These are phyloP conservation scores for Pimephales promelas DNA, from an alignment of 2,113 vertebrate genomes.

Conservation along the genomic window DNA sequence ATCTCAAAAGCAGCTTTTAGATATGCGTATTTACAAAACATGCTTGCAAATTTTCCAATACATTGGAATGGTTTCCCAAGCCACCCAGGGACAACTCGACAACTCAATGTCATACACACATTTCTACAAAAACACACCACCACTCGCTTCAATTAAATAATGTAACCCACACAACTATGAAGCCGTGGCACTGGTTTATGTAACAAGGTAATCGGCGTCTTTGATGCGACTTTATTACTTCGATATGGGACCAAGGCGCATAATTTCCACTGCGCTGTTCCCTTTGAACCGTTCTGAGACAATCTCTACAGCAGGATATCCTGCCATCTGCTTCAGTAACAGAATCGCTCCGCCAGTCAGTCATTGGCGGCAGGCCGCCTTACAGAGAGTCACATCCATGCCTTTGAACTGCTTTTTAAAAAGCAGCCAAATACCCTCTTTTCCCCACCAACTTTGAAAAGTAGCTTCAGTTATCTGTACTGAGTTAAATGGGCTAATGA, in stretches of 20 bases:
- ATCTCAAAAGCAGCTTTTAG: conserved; percentile 18
- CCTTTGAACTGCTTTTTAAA: conserved; percentile 56
- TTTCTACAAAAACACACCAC: conserved; percentile 4
- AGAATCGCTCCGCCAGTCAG: conserved; percentile 64
- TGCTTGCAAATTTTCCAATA: neutral
- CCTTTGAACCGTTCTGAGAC: conserved; percentile 61
- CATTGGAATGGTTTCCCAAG: neutral
- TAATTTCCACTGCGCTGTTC: conserved; percentile 51
- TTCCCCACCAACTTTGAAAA: conserved; percentile 60
- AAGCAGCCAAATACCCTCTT: conserved; percentile 60
- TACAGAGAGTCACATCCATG: conserved; percentile 75
- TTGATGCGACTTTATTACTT: conserved; percentile 54
- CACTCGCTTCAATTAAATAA: conserved; percentile 16
- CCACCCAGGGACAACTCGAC: neutral
- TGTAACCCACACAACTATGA: conserved; percentile 28
- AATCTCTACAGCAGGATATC: conserved; percentile 66
- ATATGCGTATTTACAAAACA: conserved; percentile 30
- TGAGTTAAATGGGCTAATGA: conserved; percentile 64
- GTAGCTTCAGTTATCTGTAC: conserved; percentile 64
- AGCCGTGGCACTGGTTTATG: conserved; percentile 34
- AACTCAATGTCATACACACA: neutral
- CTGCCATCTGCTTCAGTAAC: conserved; percentile 65
- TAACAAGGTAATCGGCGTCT: conserved; percentile 34
- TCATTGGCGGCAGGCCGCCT: conserved; percentile 81
- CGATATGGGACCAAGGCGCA: conserved; percentile 51